A percentile compares a stretch with the other conserved stretches of the same genome.
Conservation (phyloP, 1,140 invertebrate genomes). For the Drosophila arizonae region DNA sequence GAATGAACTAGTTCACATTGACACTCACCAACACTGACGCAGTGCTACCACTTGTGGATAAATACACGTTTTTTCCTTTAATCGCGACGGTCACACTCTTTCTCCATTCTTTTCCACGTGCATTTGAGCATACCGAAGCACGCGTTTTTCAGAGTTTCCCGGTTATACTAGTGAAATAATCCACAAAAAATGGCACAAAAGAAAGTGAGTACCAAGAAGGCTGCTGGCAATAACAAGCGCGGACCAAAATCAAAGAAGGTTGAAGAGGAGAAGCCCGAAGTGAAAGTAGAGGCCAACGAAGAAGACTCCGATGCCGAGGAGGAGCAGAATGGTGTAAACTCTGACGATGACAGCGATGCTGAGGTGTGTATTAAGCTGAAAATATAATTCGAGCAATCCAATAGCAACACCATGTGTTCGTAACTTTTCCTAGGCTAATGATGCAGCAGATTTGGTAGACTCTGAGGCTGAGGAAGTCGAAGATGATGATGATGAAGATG, state of each 20-base stretch:
- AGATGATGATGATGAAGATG: conserved; percentile 31
- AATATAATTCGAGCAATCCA: not conserved
- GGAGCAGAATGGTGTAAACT: conserved; percentile 28
- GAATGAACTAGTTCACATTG: conserved; percentile 28
- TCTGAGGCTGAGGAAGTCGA: conserved; percentile 52
- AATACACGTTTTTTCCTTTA: not conserved
- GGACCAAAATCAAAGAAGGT: conserved; percentile 38
- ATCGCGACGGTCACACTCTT: conserved; percentile 4
- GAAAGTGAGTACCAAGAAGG: conserved; percentile 51
- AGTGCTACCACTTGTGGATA: conserved; percentile 18
- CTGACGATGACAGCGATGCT: conserved; percentile 47
- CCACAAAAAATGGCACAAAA: conserved; percentile 53
- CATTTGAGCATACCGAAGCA: conserved; percentile 27
- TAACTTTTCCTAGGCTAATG: conserved; percentile 26
- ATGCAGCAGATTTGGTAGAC: conserved; percentile 18
- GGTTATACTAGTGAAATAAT: not conserved
- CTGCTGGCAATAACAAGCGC: conserved; percentile 36
- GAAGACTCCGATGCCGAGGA: conserved; percentile 56
- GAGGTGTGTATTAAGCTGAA: conserved; percentile 37
- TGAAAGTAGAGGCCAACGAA: conserved; percentile 46
- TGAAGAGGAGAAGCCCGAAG: conserved; percentile 44
- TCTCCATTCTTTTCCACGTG: conserved; percentile 55
- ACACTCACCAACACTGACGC: not conserved
- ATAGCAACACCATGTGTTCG: conserved; percentile 3
- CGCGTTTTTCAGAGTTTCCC: conserved; percentile 25